Evolutionary conservation across 2,888 invertebrate genomes (phyloP), one percentile per base, ranked within the genome.

Genomic region (Eupelmus urozonus): DNA sequence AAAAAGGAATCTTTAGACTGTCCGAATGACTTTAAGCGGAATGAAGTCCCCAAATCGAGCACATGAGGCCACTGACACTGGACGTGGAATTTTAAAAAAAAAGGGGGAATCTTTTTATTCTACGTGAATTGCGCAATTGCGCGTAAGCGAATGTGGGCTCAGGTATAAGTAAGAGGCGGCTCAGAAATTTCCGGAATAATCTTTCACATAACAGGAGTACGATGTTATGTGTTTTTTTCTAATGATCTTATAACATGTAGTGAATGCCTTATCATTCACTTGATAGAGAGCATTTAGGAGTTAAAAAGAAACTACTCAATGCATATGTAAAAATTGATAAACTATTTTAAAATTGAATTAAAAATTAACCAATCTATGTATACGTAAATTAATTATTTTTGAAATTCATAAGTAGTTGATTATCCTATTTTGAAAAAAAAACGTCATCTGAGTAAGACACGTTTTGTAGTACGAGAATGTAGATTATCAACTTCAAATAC

Each of bases 41-140:
- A 71, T 23, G 23, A 53, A 71, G 71, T 66, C 27, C 49, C 29
- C 42, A 40, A 78, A 73, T 78, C 57, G 73, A 73, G 78, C 42
- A 69, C 78, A 73, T 57, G 73, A 57, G 78, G 73, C 69, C 73
- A 78, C 18, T 78, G 73, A 78, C 73, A 78, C 73, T 73, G 69
- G 49, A 23, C 60, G 57, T 59, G 73, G 73, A 65, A 72, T 77
- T 60, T 77, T 25, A 57, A 71, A 73, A 53, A 62, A 49, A 59
- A 45, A 60, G 34, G 42, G 18, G 51, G 40, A 62, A 34, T 65
- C 53, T 69, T 73, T 69, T 72, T 66, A 71, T 69, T 69, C 72
- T 49, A 73, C 73, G 57, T n/a, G 57, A 78, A 73, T 78, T 78
- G 73, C 73, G 77, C 77, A 78, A 78, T 72, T 67, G 66, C 77